Conservation (phyloP, 1,140 invertebrate genomes). For the Micrasema longulum region DNA sequence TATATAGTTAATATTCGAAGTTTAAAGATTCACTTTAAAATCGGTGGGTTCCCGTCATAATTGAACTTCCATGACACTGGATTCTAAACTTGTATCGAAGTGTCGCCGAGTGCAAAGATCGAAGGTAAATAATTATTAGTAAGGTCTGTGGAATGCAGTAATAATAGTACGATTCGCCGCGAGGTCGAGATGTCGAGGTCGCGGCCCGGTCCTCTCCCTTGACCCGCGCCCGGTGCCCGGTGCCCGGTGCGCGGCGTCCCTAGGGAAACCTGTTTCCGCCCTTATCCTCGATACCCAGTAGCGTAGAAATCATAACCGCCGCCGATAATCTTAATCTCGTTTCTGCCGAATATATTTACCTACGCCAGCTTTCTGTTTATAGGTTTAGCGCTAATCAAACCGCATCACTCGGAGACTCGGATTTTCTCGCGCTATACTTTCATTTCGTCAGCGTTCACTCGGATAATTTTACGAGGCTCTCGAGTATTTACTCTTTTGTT, state of each 20-base stretch:
- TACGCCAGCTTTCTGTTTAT: background rate
- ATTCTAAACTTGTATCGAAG: background rate
- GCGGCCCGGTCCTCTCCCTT: background rate
- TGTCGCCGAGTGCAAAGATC: background rate
- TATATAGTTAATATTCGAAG: no score
- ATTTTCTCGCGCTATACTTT: conserved; percentile 12
- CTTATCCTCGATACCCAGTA: no score
- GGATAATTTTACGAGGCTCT: background rate
- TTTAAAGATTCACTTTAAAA: no score
- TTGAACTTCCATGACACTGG: background rate
- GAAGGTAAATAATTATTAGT: conserved; percentile 4
- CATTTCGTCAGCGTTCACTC: conserved; percentile 12
- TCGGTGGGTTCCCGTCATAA: no score
- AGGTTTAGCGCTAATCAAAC: background rate
- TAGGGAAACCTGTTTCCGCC: conserved; percentile 15
- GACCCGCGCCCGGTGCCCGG: background rate
- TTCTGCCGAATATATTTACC: background rate
- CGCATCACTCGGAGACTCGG: background rate
- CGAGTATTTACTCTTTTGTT: conserved; percentile 13
- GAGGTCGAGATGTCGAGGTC: background rate
- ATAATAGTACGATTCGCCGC: conserved; percentile 15
- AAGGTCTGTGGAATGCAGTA: conserved; percentile 18
- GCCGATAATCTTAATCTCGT: background rate
- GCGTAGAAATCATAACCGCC: no score
- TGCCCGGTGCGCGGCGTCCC: background rate